phyloP scores from a whole-genome alignment of 2,113 vertebrate genomes.

The Ceyx cyanopectus region DNA sequence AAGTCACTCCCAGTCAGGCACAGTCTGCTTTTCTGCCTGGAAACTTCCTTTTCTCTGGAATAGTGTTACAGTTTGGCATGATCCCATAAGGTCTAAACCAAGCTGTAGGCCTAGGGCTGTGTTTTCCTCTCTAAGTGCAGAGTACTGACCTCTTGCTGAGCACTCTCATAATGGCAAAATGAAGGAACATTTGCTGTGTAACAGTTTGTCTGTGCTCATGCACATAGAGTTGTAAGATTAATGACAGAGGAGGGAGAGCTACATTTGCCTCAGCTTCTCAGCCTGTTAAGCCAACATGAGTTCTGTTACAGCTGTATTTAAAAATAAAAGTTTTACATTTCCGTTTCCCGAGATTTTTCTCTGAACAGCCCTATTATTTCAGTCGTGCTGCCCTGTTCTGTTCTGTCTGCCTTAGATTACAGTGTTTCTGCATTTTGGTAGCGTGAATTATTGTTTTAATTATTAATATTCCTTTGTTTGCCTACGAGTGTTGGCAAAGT shows the following conservation, averaged over 20 bases:
- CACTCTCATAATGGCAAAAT: not conserved
- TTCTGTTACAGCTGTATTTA: not conserved
- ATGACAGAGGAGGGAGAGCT: not conserved
- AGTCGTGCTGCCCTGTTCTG: not conserved
- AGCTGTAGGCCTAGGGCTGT: not conserved
- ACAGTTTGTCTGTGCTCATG: not conserved
- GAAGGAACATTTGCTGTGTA: not conserved
- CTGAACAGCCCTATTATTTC: not conserved
- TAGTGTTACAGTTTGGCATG: not conserved
- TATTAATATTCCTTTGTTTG: not conserved
- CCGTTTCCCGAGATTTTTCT: not conserved
- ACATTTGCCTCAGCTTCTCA: not conserved
- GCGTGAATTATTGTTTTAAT: not conserved
- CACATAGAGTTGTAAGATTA: not conserved
- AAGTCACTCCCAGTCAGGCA: not conserved
- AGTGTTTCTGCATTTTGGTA: not conserved
- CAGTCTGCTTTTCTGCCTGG: not conserved
- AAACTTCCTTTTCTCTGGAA: not conserved
- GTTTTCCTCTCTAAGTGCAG: not conserved
- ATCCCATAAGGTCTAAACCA: not conserved
- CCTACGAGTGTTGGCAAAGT: not conserved
- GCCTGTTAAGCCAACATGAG: too few species aligned
- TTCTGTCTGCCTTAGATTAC: not conserved
- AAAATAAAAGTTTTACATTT: not conserved
- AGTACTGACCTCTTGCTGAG: not conserved